Conservation (phyloP, 2,888 invertebrate species). For the Isotomurus palustris region DNA sequence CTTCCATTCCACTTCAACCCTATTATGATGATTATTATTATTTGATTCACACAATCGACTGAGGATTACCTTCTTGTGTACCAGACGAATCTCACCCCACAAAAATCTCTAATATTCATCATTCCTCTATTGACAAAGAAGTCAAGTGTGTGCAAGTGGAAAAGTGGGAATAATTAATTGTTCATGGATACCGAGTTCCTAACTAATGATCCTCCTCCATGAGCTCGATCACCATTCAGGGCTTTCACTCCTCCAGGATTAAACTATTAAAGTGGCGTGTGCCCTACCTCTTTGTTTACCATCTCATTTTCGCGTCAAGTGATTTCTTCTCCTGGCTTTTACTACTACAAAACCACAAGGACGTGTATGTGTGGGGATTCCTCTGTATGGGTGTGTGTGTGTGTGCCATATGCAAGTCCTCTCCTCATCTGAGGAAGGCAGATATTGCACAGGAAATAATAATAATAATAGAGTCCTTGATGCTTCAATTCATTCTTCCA, state of each 20-base stretch:
- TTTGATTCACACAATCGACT: too few species aligned
- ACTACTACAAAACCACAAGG: too few species aligned
- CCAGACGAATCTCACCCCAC: too few species aligned
- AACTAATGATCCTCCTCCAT: neutral
- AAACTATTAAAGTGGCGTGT: slow-evolving; percentile 6
- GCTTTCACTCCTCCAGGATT: neutral
- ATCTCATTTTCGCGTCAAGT: slow-evolving; percentile 3
- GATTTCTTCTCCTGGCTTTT: neutral
- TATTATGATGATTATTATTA: too few species aligned
- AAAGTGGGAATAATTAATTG: slow-evolving; percentile 4
- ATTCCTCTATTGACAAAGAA: neutral
- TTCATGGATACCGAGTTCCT: neutral
- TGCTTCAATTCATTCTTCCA: neutral
- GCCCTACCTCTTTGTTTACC: slow-evolving; percentile 2
- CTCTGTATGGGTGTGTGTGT: too few species aligned
- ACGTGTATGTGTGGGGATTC: too few species aligned
- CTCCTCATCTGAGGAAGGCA: too few species aligned
- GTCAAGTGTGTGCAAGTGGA: neutral
- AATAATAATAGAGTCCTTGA: slow-evolving; percentile 3
- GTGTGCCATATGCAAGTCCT: too few species aligned
- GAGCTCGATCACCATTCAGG: neutral
- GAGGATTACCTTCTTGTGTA: too few species aligned
- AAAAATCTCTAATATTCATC: too few species aligned
- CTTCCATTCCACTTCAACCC: too few species aligned
- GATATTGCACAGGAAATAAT: neutral